Base-by-base conservation (phyloP, 2,888 invertebrate species). In the Cosmia trapezina region DNA sequence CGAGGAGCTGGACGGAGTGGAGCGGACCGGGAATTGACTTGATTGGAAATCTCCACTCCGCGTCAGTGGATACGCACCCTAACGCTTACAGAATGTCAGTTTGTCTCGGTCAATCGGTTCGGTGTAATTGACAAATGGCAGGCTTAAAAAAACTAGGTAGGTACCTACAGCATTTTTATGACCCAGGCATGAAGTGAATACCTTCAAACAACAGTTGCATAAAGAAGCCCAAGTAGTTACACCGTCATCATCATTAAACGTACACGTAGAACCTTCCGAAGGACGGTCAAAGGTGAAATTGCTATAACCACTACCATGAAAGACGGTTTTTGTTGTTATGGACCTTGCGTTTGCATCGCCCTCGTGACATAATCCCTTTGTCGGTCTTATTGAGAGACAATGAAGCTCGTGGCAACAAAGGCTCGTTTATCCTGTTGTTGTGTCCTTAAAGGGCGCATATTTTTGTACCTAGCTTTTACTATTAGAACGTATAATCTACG, bases 251-350 rank as follows among this genome's bases (percentile, higher is more conserved):
- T 76, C 59, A 76, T 68, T 53, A 74, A 41, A 7, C 14, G 14
- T 37, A 2, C 37, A n/a, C 33, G 11, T 22, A 47, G 76, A n/a
- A 22, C 57, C 74, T 70, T 43, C 19, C 12, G 49, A n/a, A 60
- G 22, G 22, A n/a, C 54, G 70, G 77, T 70, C 78, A 75, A 61
- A 70, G 78, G 60, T 75, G 47, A 43, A 54, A 43, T 61, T 43
- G 22, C n/a, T 33, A 12, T 59, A 47, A 51, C 45, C 17, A 45
- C 37, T 28, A 57, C 33, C n/a, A 67, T 67, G 9, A 22, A 57
- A 53, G 49, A n/a, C 12, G 9, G 56, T 49, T 49, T 54, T 37
- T 74, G 11, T 45, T 33, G 7, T 17, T 19, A 28, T 12, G 51
- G 43, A 19, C 60, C 49, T 22, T 72, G 43, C 19, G 14, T 37